Conservation (phyloP, 64 coral and sea anemone genomes). For the Pachyseris speciosa region DNA sequence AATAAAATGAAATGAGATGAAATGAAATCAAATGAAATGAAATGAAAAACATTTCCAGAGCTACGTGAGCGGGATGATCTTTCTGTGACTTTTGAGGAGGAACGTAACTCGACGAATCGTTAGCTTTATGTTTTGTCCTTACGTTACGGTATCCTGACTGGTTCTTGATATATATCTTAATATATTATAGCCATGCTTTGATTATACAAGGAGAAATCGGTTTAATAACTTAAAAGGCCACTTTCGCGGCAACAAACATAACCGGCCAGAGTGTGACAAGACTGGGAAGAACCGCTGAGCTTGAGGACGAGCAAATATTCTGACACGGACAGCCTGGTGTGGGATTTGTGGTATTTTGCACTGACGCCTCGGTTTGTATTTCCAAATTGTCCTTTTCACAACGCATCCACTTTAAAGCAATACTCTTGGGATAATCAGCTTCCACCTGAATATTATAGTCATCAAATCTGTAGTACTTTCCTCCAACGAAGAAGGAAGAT, state of each 20-base stretch:
- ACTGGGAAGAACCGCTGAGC: slow-evolving; percentile 7
- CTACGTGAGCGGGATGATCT: too few species aligned
- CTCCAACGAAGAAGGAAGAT: slow-evolving; percentile 77
- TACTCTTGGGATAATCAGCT: slow-evolving; percentile 44
- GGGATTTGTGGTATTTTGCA: not conserved
- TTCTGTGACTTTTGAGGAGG: too few species aligned
- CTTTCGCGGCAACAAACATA: not conserved
- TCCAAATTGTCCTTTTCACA: slow-evolving; percentile 11
- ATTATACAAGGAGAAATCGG: not conserved
- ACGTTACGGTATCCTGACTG: not conserved
- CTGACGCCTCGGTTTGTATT: too few species aligned
- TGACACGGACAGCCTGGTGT: not conserved
- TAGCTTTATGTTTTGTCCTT: not conserved
- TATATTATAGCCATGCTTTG: not conserved
- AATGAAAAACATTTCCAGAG: too few species aligned
- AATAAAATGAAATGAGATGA: too few species aligned
- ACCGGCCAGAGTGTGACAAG: not conserved
- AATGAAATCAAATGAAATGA: too few species aligned
- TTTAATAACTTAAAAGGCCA: not conserved
- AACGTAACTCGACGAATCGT: not conserved
- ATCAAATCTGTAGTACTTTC: slow-evolving; percentile 63
- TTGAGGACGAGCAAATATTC: not conserved
- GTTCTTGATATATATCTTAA: not conserved
- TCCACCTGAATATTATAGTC: slow-evolving; percentile 43
- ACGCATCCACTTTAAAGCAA: slow-evolving; percentile 45